A percentile compares a stretch with the other conserved stretches of the same genome.
phyloP scores from a whole-genome alignment of 1,140 invertebrate species.

The Calycopis cecrops region DNA sequence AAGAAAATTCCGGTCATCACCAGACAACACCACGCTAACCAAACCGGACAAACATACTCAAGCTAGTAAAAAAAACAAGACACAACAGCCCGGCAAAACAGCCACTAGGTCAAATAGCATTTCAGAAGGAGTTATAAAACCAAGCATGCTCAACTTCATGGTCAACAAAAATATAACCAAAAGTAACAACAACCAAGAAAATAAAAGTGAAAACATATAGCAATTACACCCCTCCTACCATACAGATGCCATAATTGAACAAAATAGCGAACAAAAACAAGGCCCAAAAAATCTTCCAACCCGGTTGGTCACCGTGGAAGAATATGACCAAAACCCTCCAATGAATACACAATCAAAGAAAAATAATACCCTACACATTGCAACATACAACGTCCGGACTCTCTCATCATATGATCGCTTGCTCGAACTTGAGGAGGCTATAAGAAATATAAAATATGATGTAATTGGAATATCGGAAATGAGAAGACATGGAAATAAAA shows the following conservation, averaged over 20 bases:
- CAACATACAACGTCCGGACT: conserved; percentile 4
- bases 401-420: conserved; percentile 6
- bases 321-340: conserved; percentile 9
- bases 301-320: too few species aligned
- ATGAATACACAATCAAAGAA: conserved; percentile 6
- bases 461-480: conserved; percentile 14
- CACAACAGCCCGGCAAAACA: not conserved
- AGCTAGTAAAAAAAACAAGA: conserved; percentile 6
- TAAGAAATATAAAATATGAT: conserved; percentile 13
- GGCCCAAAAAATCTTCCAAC: conserved; percentile 16
- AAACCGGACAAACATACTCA: not conserved
- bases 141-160: conserved; percentile 14
- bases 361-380: not conserved
- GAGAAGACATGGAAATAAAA: conserved; percentile 7
- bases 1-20: not conserved
- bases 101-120: conserved; percentile 3
- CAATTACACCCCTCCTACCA: not conserved
- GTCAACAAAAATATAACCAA: conserved; percentile 10
- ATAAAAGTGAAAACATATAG: not conserved
- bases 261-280: not conserved
- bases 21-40: not conserved
- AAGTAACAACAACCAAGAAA: not conserved
- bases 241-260: not conserved
- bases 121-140: conserved; percentile 14
- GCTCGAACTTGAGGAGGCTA: conserved; percentile 5